phyloP scores from a whole-genome alignment of 2,113 vertebrate species.

The Entosphenus tridentatus region DNA sequence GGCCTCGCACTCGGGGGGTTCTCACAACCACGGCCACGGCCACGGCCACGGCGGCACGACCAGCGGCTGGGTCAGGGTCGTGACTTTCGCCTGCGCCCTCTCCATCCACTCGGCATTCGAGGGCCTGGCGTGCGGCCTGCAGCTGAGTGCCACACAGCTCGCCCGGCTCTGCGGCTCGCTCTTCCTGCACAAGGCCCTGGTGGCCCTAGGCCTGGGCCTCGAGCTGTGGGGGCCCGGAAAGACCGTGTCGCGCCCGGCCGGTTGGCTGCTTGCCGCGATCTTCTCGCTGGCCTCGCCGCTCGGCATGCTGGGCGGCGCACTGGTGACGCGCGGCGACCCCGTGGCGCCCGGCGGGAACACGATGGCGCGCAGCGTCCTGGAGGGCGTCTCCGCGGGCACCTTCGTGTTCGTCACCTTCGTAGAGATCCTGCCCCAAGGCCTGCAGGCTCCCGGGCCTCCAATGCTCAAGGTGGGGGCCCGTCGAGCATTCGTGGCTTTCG shows the following conservation, averaged over 20 bases:
- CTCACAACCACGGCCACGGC: constrained; percentile 13
- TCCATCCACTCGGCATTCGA: constrained; percentile 62
- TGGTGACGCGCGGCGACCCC: constrained; percentile 25
- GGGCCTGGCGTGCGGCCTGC: constrained; percentile 54
- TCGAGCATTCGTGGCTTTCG: too few relatives aligned
- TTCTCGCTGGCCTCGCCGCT: constrained; percentile 38
- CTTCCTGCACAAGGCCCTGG: constrained; percentile 53
- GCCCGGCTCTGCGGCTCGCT: constrained; percentile 40
- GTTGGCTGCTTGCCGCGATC: constrained; percentile 38
- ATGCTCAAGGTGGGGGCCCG: constrained; percentile 29
- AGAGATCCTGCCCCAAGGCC: constrained; percentile 56
- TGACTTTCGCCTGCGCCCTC: constrained; percentile 51
- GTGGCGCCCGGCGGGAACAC: constrained; percentile 12
- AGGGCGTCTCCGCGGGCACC: constrained; percentile 47
- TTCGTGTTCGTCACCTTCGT: constrained; percentile 67
- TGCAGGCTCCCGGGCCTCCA: constrained; percentile 32
- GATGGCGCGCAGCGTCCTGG: constrained; percentile 40
- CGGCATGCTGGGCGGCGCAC: constrained; percentile 38
- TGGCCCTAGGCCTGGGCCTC: constrained; percentile 50
- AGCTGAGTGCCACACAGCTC: constrained; percentile 23
- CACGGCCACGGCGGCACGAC: not conserved
- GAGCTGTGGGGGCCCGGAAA: constrained; percentile 22
- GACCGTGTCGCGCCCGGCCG: constrained; percentile 21
- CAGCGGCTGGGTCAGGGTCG: constrained; percentile 25
- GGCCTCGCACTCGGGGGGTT: constrained; percentile 11